Conservation (phyloP, 2,888 invertebrate genomes). For the Tromatobia lineatoria region DNA sequence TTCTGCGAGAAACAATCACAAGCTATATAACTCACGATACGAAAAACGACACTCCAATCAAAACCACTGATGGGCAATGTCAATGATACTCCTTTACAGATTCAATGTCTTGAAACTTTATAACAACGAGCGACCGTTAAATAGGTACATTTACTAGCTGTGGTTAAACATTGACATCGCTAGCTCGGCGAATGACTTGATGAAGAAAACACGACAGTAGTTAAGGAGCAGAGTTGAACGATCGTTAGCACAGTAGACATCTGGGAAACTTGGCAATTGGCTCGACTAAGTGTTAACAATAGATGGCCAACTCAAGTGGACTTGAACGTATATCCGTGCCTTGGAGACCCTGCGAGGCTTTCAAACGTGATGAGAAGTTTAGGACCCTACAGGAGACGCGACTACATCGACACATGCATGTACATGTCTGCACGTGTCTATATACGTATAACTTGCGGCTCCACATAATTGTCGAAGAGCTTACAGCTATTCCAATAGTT, state of each 20-base stretch:
- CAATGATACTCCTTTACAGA: too few relatives aligned
- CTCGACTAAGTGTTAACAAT: slow-evolving; percentile 43
- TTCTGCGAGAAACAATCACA: too few relatives aligned
- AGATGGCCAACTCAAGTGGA: slow-evolving; percentile 20
- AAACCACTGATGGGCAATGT: neutral
- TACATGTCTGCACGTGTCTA: neutral
- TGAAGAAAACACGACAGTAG: neutral
- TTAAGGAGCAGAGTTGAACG: neutral
- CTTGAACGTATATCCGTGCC: slow-evolving; percentile 1
- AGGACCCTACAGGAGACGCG: neutral
- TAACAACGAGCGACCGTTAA: neutral
- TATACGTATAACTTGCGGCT: slow-evolving; percentile 14
- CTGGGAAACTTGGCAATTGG: slow-evolving; percentile 54
- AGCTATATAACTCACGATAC: neutral
- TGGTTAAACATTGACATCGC: neutral
- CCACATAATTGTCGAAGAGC: slow-evolving; percentile 62
- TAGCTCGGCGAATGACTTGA: neutral
- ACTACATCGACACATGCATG: neutral
- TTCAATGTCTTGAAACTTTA: neutral
- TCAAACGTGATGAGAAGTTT: slow-evolving; percentile 43
- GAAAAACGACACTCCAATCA: neutral
- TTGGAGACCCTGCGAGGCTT: slow-evolving; percentile 28
- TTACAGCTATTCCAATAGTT: slow-evolving; percentile 64
- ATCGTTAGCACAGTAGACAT: slow-evolving; percentile 25
- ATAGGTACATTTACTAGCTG: neutral